Base-by-base conservation (phyloP, 64 coral and sea anemone genomes). In the Hydrozoanthus tunicans region DNA sequence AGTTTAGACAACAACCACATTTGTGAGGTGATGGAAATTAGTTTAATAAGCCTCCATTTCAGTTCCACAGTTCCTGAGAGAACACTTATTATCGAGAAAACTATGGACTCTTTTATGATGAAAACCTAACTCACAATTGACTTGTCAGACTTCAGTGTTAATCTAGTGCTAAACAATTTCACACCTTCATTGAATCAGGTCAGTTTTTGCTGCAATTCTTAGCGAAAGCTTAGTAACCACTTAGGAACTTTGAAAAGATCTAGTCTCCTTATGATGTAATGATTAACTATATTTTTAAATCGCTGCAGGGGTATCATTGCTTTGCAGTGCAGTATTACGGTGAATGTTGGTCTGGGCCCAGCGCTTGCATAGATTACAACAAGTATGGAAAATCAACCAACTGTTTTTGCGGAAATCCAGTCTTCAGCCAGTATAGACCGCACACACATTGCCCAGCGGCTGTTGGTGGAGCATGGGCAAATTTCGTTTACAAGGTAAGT, bases 301-400 rank as follows among this genome's bases (percentile, higher is more conserved):
- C 12, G 51, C 69, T 20, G 73, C 85, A 93, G 92, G 66, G 78
- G 12, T 93, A 93, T 63, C 20, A 93, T 14, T 93, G 92, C 27
- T 93, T 93, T 64, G 92, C 85, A 57, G 63, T 93, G 13, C 92
- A 93, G 43, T 93, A 81, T n/a, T 93, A 82, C 20, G 92, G 77
- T 26, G 92, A 93, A 90, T 90, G 92, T 71, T 93, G 92, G 92
- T 90, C 85, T 11, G 92, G 92, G 4, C 58, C 53, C 4, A 64
- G 61, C 15, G 92, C 92, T 53, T 89, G 83, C 24, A 17, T 69
- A 51, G 75, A 51, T 64, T 93, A 82, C 77, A 75, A 43, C 0
- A 81, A 70, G 60, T 74, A 90, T 53, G 92, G 92, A 15, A 20
- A 12, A n/a, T 89, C 92, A 6, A 52, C 17, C 14, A 27, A 74